Base-by-base conservation (phyloP, 2,888 invertebrate genomes). In the Cecidostiba fungosa region DNA sequence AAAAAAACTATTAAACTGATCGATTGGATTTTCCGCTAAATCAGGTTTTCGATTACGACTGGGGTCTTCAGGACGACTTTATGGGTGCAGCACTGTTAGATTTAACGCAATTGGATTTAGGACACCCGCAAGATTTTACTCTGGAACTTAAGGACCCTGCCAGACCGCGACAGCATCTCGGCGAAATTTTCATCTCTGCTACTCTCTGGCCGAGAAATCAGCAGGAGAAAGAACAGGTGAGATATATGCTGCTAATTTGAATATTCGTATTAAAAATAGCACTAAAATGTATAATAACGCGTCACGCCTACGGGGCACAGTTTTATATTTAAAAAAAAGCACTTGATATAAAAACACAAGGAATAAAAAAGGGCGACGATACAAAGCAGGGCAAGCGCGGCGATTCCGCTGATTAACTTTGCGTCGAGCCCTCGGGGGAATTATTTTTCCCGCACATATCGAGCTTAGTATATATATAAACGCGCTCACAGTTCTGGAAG, bases 11-110 rank as follows among this genome's bases (percentile, higher is more conserved):
- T 36, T 36, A 19, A 14, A 14, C 70, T 0, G 14, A 59, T 19
- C 54, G n/a, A 54, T 19, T 16, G n/a, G 54, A n/a, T 54, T 23
- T 23, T 1, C n/a, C n/a, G 43, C 3, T n/a, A n/a, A n/a, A n/a
- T 5, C 92, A 97, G 97, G 97, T 99, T 8, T 99, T 97, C 93
- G 99, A 99, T 94, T 99, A 99, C 93, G 99, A 99, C 93, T 98
- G 99, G 97, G 99, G 98, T 47, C 95, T 98, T 70, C 96, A 97
- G 94, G 99, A 99, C 93, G 99, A 99, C 94, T 99, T 99, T 93
- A 99, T 99, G 98, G 99, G 99, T 0, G 96, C 97, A 79, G 97
- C 98, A 10, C 95, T 95, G 88, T 93, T 99, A 89, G 98, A 98
- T 92, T 95, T 99, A 82, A 96, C 97, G 0, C 95, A 96, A 72